Evolutionary conservation across 2,113 vertebrate species (phyloP).

Genomic region (Bufo bufo): DNA sequence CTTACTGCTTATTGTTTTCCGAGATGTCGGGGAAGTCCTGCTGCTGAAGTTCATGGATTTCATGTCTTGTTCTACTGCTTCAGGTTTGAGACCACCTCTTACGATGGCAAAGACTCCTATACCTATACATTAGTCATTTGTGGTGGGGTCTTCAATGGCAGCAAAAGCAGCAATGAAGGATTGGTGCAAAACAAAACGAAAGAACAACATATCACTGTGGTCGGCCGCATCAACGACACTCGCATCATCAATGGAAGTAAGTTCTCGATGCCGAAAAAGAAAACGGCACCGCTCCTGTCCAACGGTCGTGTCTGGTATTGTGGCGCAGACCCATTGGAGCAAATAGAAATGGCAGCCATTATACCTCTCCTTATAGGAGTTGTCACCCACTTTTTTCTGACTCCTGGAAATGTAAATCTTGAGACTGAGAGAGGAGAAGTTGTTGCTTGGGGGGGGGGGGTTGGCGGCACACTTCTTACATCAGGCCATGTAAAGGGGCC

Average conservation of each 20-base stretch:
- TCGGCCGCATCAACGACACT: conserved; percentile 84
- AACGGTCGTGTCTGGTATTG: neutral
- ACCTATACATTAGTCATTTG: conserved; percentile 85
- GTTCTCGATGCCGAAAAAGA: conserved; percentile 43
- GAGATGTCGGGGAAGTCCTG: neutral
- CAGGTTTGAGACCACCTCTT: conserved; percentile 73
- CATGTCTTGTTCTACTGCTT: neutral
- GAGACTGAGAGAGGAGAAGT: too few species aligned
- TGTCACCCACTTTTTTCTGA: too few species aligned
- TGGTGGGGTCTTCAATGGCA: conserved; percentile 73
- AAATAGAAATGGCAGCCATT: too few species aligned
- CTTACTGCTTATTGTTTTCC: too few species aligned
- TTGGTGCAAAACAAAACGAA: conserved; percentile 74
- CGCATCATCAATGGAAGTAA: conserved; percentile 86
- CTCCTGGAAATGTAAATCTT: too few species aligned
- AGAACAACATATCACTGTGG: conserved; percentile 52
- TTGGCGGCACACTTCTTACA: too few species aligned
- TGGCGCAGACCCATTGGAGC: too few species aligned
- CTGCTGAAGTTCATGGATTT: neutral
- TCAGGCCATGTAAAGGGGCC: too few species aligned
- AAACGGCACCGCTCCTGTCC: too few species aligned
- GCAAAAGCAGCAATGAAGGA: conserved; percentile 69
- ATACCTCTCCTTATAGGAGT: too few species aligned
- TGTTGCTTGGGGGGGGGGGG: too few species aligned
- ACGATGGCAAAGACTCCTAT: conserved; percentile 68